Evolutionary conservation across 2,888 invertebrate genomes (phyloP), one percentile per base, ranked within the genome.

Genomic region (Auanema freiburgensis): DNA sequence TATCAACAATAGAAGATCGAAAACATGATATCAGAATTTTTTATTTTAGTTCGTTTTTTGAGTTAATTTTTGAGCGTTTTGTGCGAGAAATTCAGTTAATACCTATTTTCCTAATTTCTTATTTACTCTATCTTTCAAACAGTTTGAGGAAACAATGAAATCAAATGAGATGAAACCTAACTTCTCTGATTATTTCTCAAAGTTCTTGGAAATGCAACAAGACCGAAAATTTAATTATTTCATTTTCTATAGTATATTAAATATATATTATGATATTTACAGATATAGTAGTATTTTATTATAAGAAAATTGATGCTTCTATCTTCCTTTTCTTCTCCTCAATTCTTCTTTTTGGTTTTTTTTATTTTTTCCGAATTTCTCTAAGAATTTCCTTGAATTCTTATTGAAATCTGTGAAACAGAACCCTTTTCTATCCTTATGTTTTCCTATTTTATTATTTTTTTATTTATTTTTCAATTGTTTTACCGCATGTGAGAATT

Each of bases 261-360:
- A 51, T 24, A n/a, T 16, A 51, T 25, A n/a, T 33, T 33, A 33
- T 33, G 4, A 33, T 33, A 33, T 33, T 33, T 33, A 33, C 33
- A 33, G 33, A 33, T 33, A 33, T 33, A 33, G 8, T 33, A 33
- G 33, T 33, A 8, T 33, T 33, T 33, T 33, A 33, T 33, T n/a
- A n/a, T 51, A 25, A 51, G 25, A 51, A 51, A n/a, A n/a, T 51
- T 21, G 14, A 23, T 40, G 55, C 16, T 25, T 50, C n/a, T 25
- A 24, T 63, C 61, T 50, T 57, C 54, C 56, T 33, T 51, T 57
- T 65, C 54, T 53, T 54, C 43, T 66, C 62, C 59, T 58, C 55
- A 65, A 41, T 44, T 44, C 50, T 41, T 63, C 60, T 63, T 52
- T 46, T 49, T 57, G 49, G 46, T 50, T 50, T n/a, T 50, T 50